phyloP scores from a whole-genome alignment of 2,888 invertebrate species.

The Chaetogeoica ovagalla region DNA sequence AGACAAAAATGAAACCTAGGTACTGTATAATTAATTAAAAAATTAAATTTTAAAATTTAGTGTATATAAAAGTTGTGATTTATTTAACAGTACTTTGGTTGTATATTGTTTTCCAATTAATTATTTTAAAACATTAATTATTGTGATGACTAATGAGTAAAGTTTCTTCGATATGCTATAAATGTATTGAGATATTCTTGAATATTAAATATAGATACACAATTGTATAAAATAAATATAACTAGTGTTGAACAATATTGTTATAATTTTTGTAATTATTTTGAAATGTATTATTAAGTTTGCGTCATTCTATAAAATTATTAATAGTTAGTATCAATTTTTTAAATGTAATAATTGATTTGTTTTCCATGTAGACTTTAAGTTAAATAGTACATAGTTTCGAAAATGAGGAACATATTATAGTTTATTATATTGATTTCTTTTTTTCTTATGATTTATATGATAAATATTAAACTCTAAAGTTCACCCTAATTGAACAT shows the following conservation, averaged over 20 bases:
- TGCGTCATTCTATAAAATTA: constrained; percentile 25
- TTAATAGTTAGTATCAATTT: constrained; percentile 23
- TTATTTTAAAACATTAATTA: neutral
- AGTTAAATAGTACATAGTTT: neutral
- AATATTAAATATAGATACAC: neutral
- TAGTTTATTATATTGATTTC: neutral
- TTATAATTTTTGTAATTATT: constrained; percentile 41
- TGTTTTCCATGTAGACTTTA: constrained; percentile 21
- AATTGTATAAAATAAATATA: constrained; percentile 25
- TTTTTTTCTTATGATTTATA: neutral
- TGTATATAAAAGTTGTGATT: neutral
- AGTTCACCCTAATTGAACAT: neutral
- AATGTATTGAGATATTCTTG: constrained; percentile 8
- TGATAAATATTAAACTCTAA: neutral
- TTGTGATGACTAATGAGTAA: neutral
- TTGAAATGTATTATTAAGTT: constrained; percentile 39
- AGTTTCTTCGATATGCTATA: constrained; percentile 12
- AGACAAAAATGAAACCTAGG: too few relatives aligned
- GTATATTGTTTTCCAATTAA: neutral
- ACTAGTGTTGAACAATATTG: constrained; percentile 24
- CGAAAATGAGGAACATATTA: neutral
- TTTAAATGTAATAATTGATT: neutral
- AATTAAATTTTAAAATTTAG: neutral
- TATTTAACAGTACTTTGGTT: neutral
- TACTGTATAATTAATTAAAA: too few relatives aligned